Conservation (phyloP, 2,113 vertebrate genomes). For the Hippolais icterina region DNA sequence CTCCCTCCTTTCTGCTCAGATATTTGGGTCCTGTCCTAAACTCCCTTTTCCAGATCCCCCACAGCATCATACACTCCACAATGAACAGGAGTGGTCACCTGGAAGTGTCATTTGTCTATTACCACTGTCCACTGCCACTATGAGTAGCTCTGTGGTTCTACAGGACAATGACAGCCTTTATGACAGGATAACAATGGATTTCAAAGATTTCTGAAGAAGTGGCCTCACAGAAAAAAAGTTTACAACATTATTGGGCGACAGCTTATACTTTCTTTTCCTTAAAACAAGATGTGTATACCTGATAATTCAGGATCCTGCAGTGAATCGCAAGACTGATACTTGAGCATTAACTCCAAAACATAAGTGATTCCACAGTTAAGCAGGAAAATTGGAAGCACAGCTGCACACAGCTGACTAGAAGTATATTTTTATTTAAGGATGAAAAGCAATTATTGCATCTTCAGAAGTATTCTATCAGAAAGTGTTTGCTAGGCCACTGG, state of each 20-base stretch:
- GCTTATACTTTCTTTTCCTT: not conserved
- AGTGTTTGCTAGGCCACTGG: not conserved
- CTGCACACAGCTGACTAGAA: not conserved
- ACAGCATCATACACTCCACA: not conserved
- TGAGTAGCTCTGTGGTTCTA: not conserved
- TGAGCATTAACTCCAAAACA: not conserved
- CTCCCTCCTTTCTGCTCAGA: not conserved
- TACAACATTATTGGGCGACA: not conserved
- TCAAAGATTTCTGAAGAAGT: not conserved
- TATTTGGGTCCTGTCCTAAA: not conserved
- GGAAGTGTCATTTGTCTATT: not conserved
- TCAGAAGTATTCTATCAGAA: not conserved
- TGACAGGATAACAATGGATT: not conserved
- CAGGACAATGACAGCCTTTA: not conserved
- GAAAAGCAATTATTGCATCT: not conserved
- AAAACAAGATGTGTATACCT: not conserved
- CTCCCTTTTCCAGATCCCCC: not conserved
- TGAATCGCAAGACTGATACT: not conserved
- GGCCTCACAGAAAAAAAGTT: not conserved
- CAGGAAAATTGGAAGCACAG: not conserved
- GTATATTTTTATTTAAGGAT: not conserved
- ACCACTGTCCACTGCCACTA: not conserved
- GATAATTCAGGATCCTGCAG: not conserved
- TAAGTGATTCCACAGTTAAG: not conserved
- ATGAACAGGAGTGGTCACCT: fast-evolving